Base-by-base conservation (phyloP, 2,888 invertebrate species). In the Pseudococcus viburni region DNA sequence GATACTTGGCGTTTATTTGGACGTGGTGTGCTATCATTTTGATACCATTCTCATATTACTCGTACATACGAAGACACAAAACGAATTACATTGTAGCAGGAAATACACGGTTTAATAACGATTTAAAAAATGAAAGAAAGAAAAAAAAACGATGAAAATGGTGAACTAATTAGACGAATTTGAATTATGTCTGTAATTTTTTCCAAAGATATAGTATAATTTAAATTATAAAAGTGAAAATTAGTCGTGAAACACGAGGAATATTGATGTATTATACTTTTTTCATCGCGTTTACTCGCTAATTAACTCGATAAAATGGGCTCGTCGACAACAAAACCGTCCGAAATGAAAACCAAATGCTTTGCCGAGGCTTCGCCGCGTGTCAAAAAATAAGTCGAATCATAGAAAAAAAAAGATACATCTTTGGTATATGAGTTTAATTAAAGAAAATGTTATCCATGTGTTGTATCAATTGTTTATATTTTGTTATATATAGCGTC, bases 401-500 rank as follows among this genome's bases (percentile, higher is more conserved):
- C 77, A 12, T 51, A 77, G 77, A 42, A 42, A 77, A 77, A 77
- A 26, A 77, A 26, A 64, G 15, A 51, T 1, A 55, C 55, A 55
- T 55, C 26, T 68, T 17, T 77, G 12, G 33, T 77, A n/a, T 42
- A 42, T 42, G 26, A 22, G 77, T 77, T 77, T 77, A 77, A 77
- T 77, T 77, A 77, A 77, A 77, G 77, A 77, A 77, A 77, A 77
- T 77, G 77, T 77, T 77, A 39, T 42, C 77, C 77, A 42, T 77
- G 42, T 42, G 77, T 77, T 77, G 42, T 77, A 77, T 77, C 77
- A 77, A 77, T 77, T 77, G 77, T 77, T 77, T 55, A 55, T 77
- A 77, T 77, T 77, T 77, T 39, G 77, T 39, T 42, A 68, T 77
- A 77, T 42, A 77, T 42, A 33, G 42, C 77, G 77, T 77, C 77